phyloP scores from a whole-genome alignment of 2,113 vertebrate genomes.

The Dicrurus megarhynchus region DNA sequence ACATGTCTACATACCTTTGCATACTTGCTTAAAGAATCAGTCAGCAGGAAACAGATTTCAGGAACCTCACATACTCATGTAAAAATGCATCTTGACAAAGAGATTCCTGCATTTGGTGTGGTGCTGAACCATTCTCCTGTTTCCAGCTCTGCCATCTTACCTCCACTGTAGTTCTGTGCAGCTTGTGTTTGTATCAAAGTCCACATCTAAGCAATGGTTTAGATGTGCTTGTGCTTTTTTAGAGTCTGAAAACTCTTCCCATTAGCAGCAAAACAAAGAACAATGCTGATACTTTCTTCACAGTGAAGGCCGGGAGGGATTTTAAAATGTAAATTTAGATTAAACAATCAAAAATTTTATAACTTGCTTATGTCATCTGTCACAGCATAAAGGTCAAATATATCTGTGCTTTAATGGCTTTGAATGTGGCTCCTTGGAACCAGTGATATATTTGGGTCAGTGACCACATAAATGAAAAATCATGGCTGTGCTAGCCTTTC shows the following conservation, averaged over 20 bases:
- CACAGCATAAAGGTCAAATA: neutral
- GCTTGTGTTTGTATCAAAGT: neutral
- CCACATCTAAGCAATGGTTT: no score
- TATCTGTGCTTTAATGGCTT: neutral
- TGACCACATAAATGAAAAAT: slow-evolving; percentile 1
- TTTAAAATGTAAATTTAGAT: neutral
- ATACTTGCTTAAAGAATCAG: neutral
- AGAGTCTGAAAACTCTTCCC: neutral
- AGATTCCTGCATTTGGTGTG: neutral
- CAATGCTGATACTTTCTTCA: neutral
- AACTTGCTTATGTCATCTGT: neutral
- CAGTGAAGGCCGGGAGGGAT: neutral
- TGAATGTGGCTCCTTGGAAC: neutral
- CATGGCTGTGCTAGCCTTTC: neutral
- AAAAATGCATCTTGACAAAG: neutral
- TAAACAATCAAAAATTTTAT: neutral
- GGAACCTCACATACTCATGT: no score
- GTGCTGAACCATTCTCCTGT: neutral
- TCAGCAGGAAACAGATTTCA: neutral
- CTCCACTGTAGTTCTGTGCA: neutral
- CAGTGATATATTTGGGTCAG: neutral
- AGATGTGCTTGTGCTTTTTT: neutral
- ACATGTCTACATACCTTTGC: neutral
- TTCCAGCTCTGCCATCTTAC: neutral
- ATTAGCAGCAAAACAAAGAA: neutral